A percentile compares a stretch with the other conserved stretches of the same genome.
phyloP scores from a whole-genome alignment of 2,797 vertebrate genomes.

The Streptopelia turtur region DNA sequence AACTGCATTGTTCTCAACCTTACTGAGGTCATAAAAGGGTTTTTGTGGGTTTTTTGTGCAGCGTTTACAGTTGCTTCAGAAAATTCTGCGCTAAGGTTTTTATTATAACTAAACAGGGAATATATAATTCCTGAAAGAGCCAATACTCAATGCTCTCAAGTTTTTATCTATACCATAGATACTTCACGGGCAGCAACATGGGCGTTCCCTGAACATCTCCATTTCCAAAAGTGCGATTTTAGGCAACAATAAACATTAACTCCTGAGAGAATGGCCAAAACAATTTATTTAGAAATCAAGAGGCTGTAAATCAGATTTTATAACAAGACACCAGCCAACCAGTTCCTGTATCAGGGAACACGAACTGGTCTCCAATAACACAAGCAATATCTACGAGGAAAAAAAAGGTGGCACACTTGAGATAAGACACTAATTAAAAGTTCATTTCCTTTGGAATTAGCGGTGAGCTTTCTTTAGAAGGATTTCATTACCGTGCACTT shows the following conservation, averaged over 20 bases:
- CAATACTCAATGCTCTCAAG: accelerated
- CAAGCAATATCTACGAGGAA: not conserved
- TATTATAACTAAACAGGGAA: too few species aligned
- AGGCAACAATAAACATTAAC: not conserved
- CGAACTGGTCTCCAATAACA: not conserved
- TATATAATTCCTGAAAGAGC: not conserved
- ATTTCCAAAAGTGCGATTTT: accelerated
- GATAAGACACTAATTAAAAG: constrained; percentile 34
- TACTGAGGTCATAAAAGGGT: not conserved
- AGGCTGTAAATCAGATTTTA: not conserved
- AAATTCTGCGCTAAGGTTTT: not conserved
- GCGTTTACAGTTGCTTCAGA: not conserved
- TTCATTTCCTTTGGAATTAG: not conserved
- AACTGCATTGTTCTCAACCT: not conserved
- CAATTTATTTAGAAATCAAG: not conserved
- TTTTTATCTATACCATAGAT: accelerated
- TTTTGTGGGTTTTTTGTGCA: not conserved
- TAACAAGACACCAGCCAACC: not conserved
- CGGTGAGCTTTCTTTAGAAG: not conserved
- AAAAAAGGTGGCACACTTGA: not conserved
- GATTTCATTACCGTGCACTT: not conserved
- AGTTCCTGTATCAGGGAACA: not conserved
- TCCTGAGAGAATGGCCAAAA: not conserved
- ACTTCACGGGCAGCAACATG: accelerated
- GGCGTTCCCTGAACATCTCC: not conserved